phyloP scores from a whole-genome alignment of 2,113 vertebrate species.

The Phylloscopus trochiloides region DNA sequence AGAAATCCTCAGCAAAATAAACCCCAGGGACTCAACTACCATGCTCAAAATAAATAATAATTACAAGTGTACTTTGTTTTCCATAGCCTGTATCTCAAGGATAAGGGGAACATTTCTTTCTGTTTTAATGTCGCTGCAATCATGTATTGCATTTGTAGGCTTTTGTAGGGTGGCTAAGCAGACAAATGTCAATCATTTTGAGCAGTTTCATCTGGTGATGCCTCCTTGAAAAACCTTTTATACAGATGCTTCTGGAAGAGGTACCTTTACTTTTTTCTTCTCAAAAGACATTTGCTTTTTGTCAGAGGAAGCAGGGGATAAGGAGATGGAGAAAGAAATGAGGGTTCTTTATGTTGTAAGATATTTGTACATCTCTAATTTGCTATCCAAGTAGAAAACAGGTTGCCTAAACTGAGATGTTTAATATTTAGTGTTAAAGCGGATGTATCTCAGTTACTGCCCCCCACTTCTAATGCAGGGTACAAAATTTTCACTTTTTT shows the following conservation, averaged over 20 bases:
- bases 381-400: neutral
- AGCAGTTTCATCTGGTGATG: neutral
- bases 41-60: neutral
- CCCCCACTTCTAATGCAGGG: neutral
- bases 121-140: neutral
- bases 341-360: neutral
- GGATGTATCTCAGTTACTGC: neutral
- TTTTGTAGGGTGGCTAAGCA: neutral
- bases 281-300: neutral
- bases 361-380: neutral
- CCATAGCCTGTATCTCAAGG: neutral
- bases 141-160: neutral
- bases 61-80: neutral
- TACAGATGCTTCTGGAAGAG: neutral
- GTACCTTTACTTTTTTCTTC: neutral
- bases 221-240: neutral
- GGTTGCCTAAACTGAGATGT: neutral
- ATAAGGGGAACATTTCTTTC: neutral
- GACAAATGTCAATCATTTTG: fast-evolving
- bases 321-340: neutral
- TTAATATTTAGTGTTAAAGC: neutral
- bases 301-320: neutral
- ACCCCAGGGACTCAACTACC: neutral
- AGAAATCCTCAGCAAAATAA: neutral
- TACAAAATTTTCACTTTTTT: neutral